Conservation (phyloP, 1,140 invertebrate species). For the Phortica variegata region DNA sequence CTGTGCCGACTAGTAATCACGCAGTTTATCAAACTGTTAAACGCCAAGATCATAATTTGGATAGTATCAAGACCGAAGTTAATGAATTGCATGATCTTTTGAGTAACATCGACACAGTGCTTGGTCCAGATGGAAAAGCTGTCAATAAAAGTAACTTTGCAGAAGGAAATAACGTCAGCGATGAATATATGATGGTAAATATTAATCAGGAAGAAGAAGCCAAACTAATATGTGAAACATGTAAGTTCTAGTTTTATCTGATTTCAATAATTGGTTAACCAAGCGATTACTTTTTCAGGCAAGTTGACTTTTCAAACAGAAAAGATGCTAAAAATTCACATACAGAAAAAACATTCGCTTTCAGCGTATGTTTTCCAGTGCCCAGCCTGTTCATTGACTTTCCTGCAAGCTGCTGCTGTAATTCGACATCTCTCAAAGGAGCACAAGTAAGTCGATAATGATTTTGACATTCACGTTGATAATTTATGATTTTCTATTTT, state of each 20-base stretch:
- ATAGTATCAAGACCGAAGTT: constrained; percentile 46
- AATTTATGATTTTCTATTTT: neutral
- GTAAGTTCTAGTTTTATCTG: constrained; percentile 21
- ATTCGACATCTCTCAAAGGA: constrained; percentile 73
- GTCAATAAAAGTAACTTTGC: constrained; percentile 16
- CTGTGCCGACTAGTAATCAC: constrained; percentile 35
- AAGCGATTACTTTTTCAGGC: constrained; percentile 54
- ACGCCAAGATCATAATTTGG: constrained; percentile 18
- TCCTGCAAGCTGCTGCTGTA: constrained; percentile 70
- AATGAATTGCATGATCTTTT: constrained; percentile 47
- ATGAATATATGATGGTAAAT: too few relatives aligned
- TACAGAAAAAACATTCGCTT: constrained; percentile 69
- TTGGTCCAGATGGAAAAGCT: constrained; percentile 65
- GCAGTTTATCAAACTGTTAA: constrained; percentile 52
- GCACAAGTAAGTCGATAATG: constrained; percentile 59
- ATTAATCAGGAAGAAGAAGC: constrained; percentile 31
- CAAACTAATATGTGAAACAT: constrained; percentile 42
- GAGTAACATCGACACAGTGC: constrained; percentile 58
- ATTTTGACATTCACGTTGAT: neutral
- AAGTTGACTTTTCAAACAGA: constrained; percentile 67
- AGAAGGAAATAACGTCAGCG: too few relatives aligned
- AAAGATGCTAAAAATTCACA: constrained; percentile 69
- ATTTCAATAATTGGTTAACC: constrained; percentile 9
- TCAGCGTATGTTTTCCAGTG: constrained; percentile 67
- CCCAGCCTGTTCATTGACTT: constrained; percentile 68